Evolutionary conservation across 1,140 invertebrate genomes (phyloP).

Genomic region (Odontomachus brunneus): DNA sequence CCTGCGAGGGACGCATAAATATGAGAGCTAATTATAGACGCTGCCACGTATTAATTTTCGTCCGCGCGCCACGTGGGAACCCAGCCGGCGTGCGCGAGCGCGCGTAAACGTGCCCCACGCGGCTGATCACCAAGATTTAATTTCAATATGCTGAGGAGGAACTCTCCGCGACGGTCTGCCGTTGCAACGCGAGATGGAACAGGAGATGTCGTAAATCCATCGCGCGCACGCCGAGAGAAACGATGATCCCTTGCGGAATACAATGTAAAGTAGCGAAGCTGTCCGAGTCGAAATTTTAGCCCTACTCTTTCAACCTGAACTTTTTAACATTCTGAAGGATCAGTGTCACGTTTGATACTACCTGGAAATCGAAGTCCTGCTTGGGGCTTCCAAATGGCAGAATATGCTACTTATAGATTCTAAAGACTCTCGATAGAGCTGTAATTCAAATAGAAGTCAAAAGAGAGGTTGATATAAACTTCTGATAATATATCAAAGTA

Average conservation of each 20-base stretch:
- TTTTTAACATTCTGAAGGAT: no score
- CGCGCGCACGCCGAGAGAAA: not conserved
- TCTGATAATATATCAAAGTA: no score
- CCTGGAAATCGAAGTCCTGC: no score
- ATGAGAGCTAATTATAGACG: conserved; percentile 75
- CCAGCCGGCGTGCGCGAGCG: conserved; percentile 52
- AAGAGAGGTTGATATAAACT: no score
- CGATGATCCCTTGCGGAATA: not conserved
- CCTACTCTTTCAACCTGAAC: no score
- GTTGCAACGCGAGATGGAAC: not conserved
- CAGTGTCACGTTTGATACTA: no score
- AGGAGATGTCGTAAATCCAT: conserved; percentile 19
- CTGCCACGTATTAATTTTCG: conserved; percentile 76
- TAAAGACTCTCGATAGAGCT: no score
- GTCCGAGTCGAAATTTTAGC: no score
- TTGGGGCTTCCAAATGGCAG: no score
- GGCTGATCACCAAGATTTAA: conserved; percentile 64
- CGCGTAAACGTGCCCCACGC: conserved; percentile 32
- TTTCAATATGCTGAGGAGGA: conserved; percentile 14
- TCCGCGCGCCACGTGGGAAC: conserved; percentile 59
- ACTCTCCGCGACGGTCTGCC: not conserved
- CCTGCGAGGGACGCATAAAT: conserved; percentile 73
- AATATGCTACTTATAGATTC: no score
- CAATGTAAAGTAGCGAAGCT: not conserved
- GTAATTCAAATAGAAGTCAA: no score